These are phyloP conservation scores for Pleuronectes platessa DNA, from an alignment of 2,113 vertebrate species.

Conservation along the genomic window DNA sequence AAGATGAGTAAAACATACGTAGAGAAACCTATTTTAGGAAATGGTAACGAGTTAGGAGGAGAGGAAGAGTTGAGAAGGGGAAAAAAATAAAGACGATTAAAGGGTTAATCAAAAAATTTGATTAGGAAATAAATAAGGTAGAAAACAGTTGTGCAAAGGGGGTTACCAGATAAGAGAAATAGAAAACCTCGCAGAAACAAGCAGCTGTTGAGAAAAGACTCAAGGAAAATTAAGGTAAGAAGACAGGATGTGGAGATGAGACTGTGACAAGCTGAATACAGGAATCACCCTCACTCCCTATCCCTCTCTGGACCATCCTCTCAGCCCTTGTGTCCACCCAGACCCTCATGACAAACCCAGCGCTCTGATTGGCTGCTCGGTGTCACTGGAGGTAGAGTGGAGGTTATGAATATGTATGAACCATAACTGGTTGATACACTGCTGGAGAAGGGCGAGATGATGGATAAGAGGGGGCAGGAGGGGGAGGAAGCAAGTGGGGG, in stretches of 20 bases:
- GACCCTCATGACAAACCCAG: constrained; percentile 68
- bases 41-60: no score
- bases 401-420: constrained; percentile 82
- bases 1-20: background rate
- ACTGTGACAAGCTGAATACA: constrained; percentile 52
- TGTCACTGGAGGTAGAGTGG: constrained; percentile 66
- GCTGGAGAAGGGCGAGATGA: constrained; percentile 56
- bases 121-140: background rate
- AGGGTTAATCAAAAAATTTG: background rate
- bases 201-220: constrained; percentile 7
- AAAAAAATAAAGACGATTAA: background rate
- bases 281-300: constrained; percentile 48
- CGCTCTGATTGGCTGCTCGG: constrained; percentile 68
- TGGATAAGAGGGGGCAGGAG: constrained; percentile 20
- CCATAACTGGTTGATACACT: constrained; percentile 77
- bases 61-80: no score
- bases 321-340: constrained; percentile 73
- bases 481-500: constrained; percentile 26
- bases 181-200: background rate
- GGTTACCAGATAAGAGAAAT: background rate
- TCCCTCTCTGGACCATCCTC: constrained; percentile 62
- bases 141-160: background rate
- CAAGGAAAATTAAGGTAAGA: constrained; percentile 19
- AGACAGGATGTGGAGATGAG: constrained; percentile 20
- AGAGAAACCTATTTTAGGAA: background rate